Evolutionary conservation across 2,888 invertebrate species (phyloP).

Genomic region (Entomobrya proxima): DNA sequence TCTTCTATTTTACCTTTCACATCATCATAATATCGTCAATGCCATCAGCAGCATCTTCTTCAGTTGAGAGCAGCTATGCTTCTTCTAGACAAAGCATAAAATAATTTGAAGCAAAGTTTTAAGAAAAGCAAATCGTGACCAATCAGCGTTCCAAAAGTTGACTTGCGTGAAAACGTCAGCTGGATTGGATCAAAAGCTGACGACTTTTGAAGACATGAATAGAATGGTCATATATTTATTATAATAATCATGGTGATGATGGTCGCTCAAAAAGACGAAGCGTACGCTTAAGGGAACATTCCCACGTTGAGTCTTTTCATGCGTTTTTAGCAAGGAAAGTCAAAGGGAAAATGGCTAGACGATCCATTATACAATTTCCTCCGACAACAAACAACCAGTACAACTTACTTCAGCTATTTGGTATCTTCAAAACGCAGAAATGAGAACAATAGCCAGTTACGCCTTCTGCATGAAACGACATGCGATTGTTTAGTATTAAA

Average conservation of each 20-base stretch:
- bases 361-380: conserved; percentile 27
- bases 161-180: conserved; percentile 63
- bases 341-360: conserved; percentile 40
- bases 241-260: conserved; percentile 29
- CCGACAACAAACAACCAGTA: not conserved
- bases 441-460: conserved; percentile 9
- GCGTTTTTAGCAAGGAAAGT: conserved; percentile 20
- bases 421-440: conserved; percentile 9
- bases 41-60: conserved; percentile 4
- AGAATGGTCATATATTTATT: conserved; percentile 46
- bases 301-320: conserved; percentile 62
- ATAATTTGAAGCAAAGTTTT: not conserved
- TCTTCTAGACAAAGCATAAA: not conserved
- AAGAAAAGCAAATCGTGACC: conserved; percentile 59
- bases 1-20: conserved; percentile 6
- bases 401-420: not conserved
- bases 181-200: conserved; percentile 56
- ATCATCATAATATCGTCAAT: conserved; percentile 12
- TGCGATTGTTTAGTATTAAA: conserved; percentile 32
- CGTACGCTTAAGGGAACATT: conserved; percentile 31
- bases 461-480: conserved; percentile 20
- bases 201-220: conserved; percentile 54
- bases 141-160: conserved; percentile 60
- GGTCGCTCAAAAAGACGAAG: conserved; percentile 42
- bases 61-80: not conserved